A percentile compares a stretch with the other conserved stretches of the same genome.
Evolutionary conservation across 37 sponge, comb jelly and placozoan genomes (phyloP).

Genomic region (Amphimedon queenslandica): DNA sequence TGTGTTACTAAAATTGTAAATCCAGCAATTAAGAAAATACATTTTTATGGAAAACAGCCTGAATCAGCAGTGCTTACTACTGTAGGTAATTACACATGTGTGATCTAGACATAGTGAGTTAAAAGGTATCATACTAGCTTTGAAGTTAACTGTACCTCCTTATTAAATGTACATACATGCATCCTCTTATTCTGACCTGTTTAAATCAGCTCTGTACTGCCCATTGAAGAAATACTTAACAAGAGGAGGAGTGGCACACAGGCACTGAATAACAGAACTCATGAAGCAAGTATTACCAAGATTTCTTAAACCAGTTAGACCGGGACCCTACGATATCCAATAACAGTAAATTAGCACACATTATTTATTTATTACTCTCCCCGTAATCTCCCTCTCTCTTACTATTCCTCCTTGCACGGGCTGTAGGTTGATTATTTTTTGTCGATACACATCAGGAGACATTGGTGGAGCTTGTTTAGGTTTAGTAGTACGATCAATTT

Average conservation of each 20-base stretch:
- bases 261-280: conserved; percentile 86
- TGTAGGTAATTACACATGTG: too few species aligned
- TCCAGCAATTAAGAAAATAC: too few species aligned
- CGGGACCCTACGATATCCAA: conserved; percentile 17
- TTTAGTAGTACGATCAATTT: conserved; percentile 68
- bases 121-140: too few species aligned
- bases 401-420: conserved; percentile 41
- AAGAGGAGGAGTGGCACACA: conserved; percentile 55
- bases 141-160: too few species aligned
- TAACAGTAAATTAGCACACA: not conserved
- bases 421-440: conserved; percentile 31
- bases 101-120: too few species aligned
- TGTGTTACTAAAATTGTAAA: too few species aligned
- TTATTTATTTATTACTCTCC: not conserved
- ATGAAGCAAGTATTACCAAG: conserved; percentile 92
- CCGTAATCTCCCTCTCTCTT: not conserved
- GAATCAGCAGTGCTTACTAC: too few species aligned
- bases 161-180: too few species aligned
- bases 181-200: too few species aligned
- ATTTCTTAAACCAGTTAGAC: conserved; percentile 76
- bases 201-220: conserved; percentile 51
- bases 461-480: conserved; percentile 30
- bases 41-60: too few species aligned
- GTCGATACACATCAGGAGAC: conserved; percentile 18
- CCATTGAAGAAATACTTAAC: conserved; percentile 41